Evolutionary conservation across 2,888 invertebrate genomes (phyloP).

Genomic region (Trichogramma dendrolimi): DNA sequence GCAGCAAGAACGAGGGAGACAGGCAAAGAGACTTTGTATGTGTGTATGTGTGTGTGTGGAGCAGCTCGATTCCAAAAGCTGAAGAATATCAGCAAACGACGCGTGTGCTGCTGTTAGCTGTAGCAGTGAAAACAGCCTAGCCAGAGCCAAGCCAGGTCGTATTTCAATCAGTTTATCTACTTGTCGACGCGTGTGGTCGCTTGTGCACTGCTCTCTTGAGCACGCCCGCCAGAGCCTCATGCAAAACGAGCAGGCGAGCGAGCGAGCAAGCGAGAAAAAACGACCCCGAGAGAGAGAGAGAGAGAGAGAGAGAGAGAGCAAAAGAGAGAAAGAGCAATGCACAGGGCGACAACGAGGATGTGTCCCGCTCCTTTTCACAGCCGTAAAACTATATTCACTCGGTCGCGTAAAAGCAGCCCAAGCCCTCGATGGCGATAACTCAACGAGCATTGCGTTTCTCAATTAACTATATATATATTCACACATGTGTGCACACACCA

Average conservation of each 20-base stretch:
- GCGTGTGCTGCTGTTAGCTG: constrained; percentile 3
- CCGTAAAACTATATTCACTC: constrained; percentile 40
- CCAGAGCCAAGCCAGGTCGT: constrained; percentile 34
- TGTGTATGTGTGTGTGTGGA: neutral
- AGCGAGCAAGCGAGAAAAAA: constrained; percentile 22
- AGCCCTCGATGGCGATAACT: constrained; percentile 44
- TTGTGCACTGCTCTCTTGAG: neutral
- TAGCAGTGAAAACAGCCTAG: neutral
- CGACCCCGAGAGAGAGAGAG: constrained; percentile 33
- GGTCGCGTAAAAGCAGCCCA: constrained; percentile 26
- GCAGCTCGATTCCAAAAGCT: constrained; percentile 11
- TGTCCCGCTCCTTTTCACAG: constrained; percentile 25
- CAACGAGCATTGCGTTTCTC: constrained; percentile 48
- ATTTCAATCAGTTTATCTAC: constrained; percentile 52
- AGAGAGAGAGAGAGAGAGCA: constrained; percentile 36
- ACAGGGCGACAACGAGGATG: constrained; percentile 28
- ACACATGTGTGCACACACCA: no score
- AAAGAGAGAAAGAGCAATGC: constrained; percentile 25
- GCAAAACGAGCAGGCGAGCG: constrained; percentile 9
- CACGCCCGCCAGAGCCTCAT: constrained; percentile 15
- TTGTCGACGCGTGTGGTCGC: constrained; percentile 52
- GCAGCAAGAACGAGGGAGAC: constrained; percentile 7
- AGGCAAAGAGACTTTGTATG: neutral
- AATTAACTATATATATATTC: constrained; percentile 41
- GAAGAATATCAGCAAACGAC: neutral